These are phyloP conservation scores for Drosophila jambulina DNA, from an alignment of 1,140 invertebrate genomes.

Conservation along the genomic window DNA sequence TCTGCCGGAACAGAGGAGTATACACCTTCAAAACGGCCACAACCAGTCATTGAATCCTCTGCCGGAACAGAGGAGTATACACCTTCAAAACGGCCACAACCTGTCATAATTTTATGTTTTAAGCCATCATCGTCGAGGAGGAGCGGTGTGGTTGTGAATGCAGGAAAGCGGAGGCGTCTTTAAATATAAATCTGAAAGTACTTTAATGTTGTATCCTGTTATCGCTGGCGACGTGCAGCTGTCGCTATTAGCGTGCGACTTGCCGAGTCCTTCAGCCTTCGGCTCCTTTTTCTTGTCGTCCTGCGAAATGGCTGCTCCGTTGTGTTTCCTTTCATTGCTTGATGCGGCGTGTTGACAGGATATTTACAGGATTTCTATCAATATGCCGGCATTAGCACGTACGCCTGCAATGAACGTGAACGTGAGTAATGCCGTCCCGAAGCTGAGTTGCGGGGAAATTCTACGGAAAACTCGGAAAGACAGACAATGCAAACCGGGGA, in stretches of 20 bases:
- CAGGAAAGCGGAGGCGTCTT: slow-evolving; percentile 43
- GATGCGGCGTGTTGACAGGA: slow-evolving; percentile 75
- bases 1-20: slow-evolving; percentile 1
- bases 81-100: slow-evolving; percentile 61
- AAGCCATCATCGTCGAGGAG: slow-evolving; percentile 36
- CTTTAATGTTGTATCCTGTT: slow-evolving; percentile 73
- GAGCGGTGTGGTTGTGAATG: not conserved
- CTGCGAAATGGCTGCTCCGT: slow-evolving; percentile 38
- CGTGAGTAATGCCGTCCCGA: slow-evolving; percentile 49
- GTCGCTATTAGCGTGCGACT: slow-evolving; percentile 71
- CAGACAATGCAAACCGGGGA: slow-evolving; percentile 17
- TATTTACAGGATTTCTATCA: slow-evolving; percentile 83
- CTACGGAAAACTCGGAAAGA: not conserved
- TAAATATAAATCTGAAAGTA: slow-evolving; percentile 73
- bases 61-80: slow-evolving; percentile 4
- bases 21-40: slow-evolving; percentile 55
- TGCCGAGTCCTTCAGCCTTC: slow-evolving; percentile 19
- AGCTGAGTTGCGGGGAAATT: slow-evolving; percentile 9
- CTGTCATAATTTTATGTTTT: slow-evolving; percentile 78
- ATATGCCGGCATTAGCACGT: slow-evolving; percentile 78
- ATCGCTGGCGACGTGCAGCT: slow-evolving; percentile 72
- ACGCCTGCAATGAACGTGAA: slow-evolving; percentile 69
- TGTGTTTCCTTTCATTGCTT: slow-evolving; percentile 30
- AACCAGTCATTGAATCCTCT: slow-evolving; percentile 79
- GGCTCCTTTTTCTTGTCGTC: slow-evolving; percentile 20